These are phyloP conservation scores for Drosophila ficusphila DNA, from an alignment of 1,140 invertebrate species.

Conservation along the genomic window DNA sequence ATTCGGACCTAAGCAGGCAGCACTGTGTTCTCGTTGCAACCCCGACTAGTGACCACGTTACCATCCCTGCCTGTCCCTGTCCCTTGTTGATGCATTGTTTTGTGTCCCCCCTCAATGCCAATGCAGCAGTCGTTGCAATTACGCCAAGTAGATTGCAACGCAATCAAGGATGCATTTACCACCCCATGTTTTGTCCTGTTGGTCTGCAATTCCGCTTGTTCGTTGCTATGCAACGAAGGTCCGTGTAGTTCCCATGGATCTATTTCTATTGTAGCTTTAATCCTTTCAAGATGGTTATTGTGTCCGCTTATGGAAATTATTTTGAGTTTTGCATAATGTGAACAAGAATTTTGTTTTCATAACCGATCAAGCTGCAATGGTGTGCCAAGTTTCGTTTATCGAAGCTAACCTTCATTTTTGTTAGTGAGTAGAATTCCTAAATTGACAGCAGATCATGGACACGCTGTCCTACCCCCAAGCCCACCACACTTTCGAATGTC, in stretches of 20 bases:
- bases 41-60: constrained; percentile 12
- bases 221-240: constrained; percentile 1
- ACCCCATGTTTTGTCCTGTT: constrained; percentile 12
- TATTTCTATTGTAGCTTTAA: neutral
- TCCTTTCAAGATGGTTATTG: too few species aligned
- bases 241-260: neutral
- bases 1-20: constrained; percentile 17
- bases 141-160: neutral
- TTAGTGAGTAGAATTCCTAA: neutral
- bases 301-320: too few species aligned
- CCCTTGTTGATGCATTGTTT: constrained; percentile 14
- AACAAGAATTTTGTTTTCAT: too few species aligned
- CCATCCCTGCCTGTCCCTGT: constrained; percentile 7
- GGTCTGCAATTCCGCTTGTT: neutral
- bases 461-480: constrained; percentile 4
- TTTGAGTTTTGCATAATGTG: too few species aligned
- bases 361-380: constrained; percentile 1
- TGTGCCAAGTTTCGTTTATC: neutral
- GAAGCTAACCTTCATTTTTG: neutral
- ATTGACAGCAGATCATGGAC: neutral
- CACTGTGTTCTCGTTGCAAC: constrained; percentile 15
- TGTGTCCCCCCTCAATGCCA: constrained; percentile 3
- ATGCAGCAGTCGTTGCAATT: constrained; percentile 8
- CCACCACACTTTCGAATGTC: constrained; percentile 61
- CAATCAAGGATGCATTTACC: constrained; percentile 1